Conservation (phyloP, 1,140 invertebrate genomes). For the Mya arenaria region DNA sequence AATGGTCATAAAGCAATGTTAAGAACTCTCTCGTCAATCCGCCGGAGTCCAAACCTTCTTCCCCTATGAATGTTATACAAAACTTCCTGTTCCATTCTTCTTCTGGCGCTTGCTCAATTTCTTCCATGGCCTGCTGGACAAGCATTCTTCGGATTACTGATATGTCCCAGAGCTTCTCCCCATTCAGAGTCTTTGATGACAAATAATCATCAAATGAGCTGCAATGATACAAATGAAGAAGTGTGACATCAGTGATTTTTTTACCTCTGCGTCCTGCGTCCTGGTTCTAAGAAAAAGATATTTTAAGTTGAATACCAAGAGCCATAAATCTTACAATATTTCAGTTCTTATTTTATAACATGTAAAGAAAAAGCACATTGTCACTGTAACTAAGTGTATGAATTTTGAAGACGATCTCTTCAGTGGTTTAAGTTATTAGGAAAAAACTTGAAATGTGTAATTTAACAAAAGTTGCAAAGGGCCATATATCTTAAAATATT, state of each 20-base stretch:
- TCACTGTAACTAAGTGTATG: too few species aligned
- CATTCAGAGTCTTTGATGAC: not conserved
- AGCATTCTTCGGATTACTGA: constrained; percentile 5
- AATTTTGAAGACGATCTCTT: too few species aligned
- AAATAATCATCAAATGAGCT: not conserved
- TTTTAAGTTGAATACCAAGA: too few species aligned
- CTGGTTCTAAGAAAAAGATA: too few species aligned
- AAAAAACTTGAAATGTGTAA: too few species aligned
- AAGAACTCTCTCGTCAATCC: constrained; percentile 44
- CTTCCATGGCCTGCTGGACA: constrained; percentile 13
- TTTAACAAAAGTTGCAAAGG: too few species aligned
- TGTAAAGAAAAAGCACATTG: too few species aligned
- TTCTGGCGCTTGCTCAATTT: not conserved
- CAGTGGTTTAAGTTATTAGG: too few species aligned
- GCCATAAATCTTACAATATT: too few species aligned
- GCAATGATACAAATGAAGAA: not conserved
- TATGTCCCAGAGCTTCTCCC: not conserved
- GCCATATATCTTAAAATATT: too few species aligned
- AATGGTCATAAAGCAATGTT: not conserved
- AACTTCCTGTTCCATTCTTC: constrained; percentile 4
- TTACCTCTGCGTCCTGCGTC: too few species aligned
- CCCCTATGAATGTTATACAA: constrained; percentile 28
- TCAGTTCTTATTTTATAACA: too few species aligned
- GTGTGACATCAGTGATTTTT: not conserved
- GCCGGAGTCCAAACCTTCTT: constrained; percentile 41